A percentile compares a stretch with the other conserved stretches of the same genome.
phyloP scores from a whole-genome alignment of 2,113 vertebrate species.

The Onychostoma macrolepis region DNA sequence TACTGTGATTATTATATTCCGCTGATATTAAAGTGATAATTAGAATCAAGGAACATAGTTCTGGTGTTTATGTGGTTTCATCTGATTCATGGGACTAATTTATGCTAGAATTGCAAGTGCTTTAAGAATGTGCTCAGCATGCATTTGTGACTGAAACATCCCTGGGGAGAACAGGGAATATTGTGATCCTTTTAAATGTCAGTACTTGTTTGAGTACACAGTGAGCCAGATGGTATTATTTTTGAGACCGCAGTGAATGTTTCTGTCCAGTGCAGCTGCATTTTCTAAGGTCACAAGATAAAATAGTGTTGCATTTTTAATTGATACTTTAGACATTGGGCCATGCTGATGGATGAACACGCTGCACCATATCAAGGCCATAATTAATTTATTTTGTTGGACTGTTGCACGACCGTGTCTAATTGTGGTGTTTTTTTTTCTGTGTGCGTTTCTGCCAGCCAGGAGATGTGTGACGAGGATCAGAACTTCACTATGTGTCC shows the following conservation, averaged over 20 bases:
- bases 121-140: background rate
- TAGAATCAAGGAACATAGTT: background rate
- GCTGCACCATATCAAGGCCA: background rate
- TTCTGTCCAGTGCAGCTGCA: background rate
- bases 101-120: conserved; percentile 7
- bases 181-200: conserved; percentile 20
- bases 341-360: background rate
- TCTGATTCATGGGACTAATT: background rate
- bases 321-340: conserved; percentile 13
- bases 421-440: conserved; percentile 22
- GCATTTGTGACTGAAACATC: conserved; percentile 1
- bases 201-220: background rate
- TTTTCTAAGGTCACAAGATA: background rate
- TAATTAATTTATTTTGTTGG: conserved; percentile 2
- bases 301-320: conserved; percentile 33
- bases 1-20: conserved; percentile 9
- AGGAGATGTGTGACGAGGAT: conserved; percentile 91
- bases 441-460: conserved; percentile 70
- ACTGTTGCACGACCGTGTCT: conserved; percentile 22
- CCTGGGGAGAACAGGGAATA: background rate
- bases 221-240: background rate
- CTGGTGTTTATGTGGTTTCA: background rate
- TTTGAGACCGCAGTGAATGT: background rate
- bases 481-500: conserved; percentile 98
- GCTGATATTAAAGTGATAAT: conserved; percentile 15